Percentiles rank a stretch among this genome's conserved stretches.
phyloP scores from a whole-genome alignment of 2,888 invertebrate genomes.

The Andrena haemorrhoa region DNA sequence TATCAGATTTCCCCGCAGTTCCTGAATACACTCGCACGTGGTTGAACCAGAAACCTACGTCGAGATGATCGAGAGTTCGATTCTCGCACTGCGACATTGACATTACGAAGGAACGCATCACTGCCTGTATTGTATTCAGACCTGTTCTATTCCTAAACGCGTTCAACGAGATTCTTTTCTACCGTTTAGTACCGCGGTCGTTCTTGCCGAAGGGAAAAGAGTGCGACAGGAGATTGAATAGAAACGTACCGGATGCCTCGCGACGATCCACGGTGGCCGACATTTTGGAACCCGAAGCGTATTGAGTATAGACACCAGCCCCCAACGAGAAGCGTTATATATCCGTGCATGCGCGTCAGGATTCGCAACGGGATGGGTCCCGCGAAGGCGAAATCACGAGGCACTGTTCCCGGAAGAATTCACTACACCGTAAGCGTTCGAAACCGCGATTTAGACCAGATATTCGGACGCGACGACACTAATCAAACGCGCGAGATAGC shows the following conservation, averaged over 20 bases:
- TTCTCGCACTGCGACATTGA: neutral
- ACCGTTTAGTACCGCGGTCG: neutral
- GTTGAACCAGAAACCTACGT: neutral
- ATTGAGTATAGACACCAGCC: constrained; percentile 72
- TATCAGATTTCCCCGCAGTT: constrained; percentile 42
- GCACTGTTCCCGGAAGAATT: neutral
- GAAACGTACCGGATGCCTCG: constrained; percentile 52
- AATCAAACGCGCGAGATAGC: neutral
- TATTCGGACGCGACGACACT: neutral
- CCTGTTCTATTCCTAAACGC: constrained; percentile 13
- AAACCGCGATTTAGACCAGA: neutral
- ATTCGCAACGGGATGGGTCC: constrained; percentile 60
- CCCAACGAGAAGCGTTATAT: constrained; percentile 61
- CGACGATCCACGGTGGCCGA: constrained; percentile 62
- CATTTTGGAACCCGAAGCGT: constrained; percentile 61
- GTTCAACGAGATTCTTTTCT: constrained; percentile 18
- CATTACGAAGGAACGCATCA: constrained; percentile 20
- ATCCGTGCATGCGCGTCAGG: constrained; percentile 65
- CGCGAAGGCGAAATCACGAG: neutral
- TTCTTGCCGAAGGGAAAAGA: neutral
- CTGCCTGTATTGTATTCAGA: constrained; percentile 49
- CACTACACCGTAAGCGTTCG: neutral
- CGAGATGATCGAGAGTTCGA: neutral
- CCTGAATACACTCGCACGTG: constrained; percentile 19
- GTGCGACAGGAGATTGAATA: neutral